Conservation (phyloP, 2,888 invertebrate species). For the Polymixis flavicincta region DNA sequence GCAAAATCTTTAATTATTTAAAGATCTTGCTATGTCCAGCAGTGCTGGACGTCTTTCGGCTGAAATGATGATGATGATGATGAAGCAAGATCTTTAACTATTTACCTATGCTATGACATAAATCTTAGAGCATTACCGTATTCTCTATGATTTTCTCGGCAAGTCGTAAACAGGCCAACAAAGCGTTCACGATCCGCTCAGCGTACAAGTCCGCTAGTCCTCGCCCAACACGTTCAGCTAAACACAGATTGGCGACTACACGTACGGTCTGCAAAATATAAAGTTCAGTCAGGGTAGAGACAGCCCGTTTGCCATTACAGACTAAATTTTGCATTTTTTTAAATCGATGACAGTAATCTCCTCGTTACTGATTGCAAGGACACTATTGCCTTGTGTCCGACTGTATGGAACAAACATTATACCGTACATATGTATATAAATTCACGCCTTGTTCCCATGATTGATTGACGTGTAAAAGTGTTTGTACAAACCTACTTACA, state of each 20-base stretch:
- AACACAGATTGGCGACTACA: constrained; percentile 96
- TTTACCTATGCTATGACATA: no score
- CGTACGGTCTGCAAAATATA: constrained; percentile 91
- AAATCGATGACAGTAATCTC: neutral
- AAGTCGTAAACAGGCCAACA: constrained; percentile 80
- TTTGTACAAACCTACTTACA: no score
- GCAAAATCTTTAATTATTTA: neutral
- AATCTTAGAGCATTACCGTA: constrained; percentile 53
- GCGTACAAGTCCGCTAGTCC: constrained; percentile 89
- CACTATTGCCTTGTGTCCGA: neutral
- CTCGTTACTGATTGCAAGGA: neutral
- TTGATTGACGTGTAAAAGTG: no score
- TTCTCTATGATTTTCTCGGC: constrained; percentile 74
- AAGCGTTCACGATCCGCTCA: constrained; percentile 81
- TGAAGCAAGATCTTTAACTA: no score
- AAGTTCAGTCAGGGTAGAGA: neutral
- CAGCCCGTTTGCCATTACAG: neutral
- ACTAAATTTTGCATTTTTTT: neutral
- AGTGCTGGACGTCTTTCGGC: no score
- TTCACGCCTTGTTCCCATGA: no score
- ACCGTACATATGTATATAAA: no score
- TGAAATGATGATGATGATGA: no score
- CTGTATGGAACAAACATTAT: neutral
- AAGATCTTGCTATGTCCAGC: no score
- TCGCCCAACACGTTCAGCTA: constrained; percentile 94